Conservation (phyloP, 2,797 vertebrate species). For the Oreonectes daqikongensis region DNA sequence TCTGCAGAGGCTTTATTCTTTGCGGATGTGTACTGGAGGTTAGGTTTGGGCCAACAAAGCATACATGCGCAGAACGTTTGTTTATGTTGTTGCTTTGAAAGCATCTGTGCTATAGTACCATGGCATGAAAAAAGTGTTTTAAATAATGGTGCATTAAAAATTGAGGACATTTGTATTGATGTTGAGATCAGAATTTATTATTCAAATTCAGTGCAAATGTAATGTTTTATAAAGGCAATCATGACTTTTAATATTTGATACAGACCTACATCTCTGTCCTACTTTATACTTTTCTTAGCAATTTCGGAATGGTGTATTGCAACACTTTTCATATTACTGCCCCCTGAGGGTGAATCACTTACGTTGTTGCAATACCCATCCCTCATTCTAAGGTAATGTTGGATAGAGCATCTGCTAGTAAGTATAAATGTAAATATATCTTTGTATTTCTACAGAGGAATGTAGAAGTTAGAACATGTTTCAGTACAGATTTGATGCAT, state of each 20-base stretch:
- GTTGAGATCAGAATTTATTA: too few relatives aligned
- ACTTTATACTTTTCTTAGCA: not conserved
- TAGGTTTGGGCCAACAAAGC: too few relatives aligned
- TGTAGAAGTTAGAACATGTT: conserved; percentile 20
- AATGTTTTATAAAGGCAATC: not conserved
- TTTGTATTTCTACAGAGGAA: not conserved
- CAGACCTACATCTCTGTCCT: not conserved
- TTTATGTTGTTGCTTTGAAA: too few relatives aligned
- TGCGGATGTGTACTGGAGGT: too few relatives aligned
- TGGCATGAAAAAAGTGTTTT: not conserved
- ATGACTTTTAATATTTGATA: not conserved
- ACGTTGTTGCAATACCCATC: not conserved
- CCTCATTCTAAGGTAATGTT: not conserved
- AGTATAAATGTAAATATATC: conserved; percentile 12
- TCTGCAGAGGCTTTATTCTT: too few relatives aligned
- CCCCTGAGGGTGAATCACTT: not conserved
- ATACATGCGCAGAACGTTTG: too few relatives aligned
- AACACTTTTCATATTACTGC: not conserved
- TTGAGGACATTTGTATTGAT: too few relatives aligned
- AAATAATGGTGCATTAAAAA: not conserved
- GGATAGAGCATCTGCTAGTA: not conserved
- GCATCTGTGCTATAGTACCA: too few relatives aligned
- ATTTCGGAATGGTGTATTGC: not conserved
- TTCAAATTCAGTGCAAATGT: not conserved
- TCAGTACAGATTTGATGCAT: conserved; percentile 15